Conservation (phyloP, 2,888 invertebrate genomes). For the Oxystoma pomonae region DNA sequence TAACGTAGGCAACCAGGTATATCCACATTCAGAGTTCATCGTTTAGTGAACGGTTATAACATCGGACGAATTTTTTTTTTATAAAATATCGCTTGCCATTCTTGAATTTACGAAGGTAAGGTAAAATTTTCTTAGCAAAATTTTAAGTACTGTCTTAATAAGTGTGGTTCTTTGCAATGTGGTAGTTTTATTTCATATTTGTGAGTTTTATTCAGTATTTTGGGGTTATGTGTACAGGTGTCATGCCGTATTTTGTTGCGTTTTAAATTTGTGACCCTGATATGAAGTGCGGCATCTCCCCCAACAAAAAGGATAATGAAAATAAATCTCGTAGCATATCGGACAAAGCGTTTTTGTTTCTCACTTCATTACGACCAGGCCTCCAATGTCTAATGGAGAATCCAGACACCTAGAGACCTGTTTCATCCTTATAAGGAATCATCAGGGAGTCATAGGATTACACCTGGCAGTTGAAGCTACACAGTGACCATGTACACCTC, state of each 20-base stretch:
- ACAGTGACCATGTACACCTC: too few relatives aligned
- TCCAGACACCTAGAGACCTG: too few relatives aligned
- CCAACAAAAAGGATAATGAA: background rate
- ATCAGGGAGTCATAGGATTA: too few relatives aligned
- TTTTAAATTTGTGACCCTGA: conserved; percentile 8
- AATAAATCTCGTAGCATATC: too few relatives aligned
- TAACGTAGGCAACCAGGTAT: conserved; percentile 8
- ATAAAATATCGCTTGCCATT: conserved; percentile 13
- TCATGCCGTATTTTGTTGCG: conserved; percentile 7
- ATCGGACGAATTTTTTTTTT: conserved; percentile 14
- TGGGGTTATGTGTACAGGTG: conserved; percentile 1
- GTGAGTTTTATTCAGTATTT: conserved; percentile 2
- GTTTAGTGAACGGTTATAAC: conserved; percentile 12
- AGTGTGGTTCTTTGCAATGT: conserved; percentile 14
- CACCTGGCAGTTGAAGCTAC: too few relatives aligned
- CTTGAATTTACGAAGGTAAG: conserved; percentile 13
- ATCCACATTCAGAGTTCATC: conserved; percentile 4
- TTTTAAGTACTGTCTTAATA: conserved; percentile 12
- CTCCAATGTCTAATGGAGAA: too few relatives aligned
- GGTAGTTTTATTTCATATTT: too few relatives aligned
- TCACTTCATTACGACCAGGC: too few relatives aligned
- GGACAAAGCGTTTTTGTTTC: too few relatives aligned
- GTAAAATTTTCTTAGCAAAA: conserved; percentile 10
- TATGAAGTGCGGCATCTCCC: background rate
- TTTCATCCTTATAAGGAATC: too few relatives aligned